Evolutionary conservation across 2,888 invertebrate genomes (phyloP), one percentile per base, ranked within the genome.

Genomic region (Stenodema calcarata): DNA sequence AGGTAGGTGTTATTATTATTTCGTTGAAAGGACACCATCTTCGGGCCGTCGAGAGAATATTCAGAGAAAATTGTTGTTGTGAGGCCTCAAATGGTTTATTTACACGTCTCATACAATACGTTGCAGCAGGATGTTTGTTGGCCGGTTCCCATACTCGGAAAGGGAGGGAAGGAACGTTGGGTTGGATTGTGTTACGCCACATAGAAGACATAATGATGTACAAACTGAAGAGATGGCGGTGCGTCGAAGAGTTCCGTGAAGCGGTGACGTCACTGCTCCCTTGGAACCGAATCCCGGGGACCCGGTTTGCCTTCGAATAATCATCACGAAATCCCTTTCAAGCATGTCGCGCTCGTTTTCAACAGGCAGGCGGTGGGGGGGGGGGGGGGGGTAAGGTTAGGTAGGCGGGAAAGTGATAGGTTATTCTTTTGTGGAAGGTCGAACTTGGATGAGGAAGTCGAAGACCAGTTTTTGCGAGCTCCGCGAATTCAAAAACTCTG

Each of bases 231-330:
- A 62, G 62, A 23, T 27, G 23, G 62, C 54, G 44, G 12, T 44
- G 44, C 44, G 44, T 44, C 9, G 54, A 11, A 14, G 73, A 73
- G 73, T 73, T 73, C 73, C 73, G 73, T 73, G 73, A 73, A 73
- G 35, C 18, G 73, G 6, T 73, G 73, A 73, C 73, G 73, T 73
- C 73, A 73, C 73, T 62, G 73, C 73, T 30, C 73, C 73, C 73
- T 73, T 73, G 35, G 41, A 41, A 73, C 73, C 16, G 73, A 23
- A 11, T 27, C 62, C 35, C 18, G 35, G 35, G 41, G 18, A 73
- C 73, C 16, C n/a, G 73, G n/a, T 41, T 73, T 35, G 18, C 73
- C 73, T 73, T 41, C 73, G 62, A 73, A 73, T 28, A 14, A 41
- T 73, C 35, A 28, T 70, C 73, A 73, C 73, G 73, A 73, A 30